Conservation (phyloP, 2,888 invertebrate genomes). For the Chymomyza amoena region DNA sequence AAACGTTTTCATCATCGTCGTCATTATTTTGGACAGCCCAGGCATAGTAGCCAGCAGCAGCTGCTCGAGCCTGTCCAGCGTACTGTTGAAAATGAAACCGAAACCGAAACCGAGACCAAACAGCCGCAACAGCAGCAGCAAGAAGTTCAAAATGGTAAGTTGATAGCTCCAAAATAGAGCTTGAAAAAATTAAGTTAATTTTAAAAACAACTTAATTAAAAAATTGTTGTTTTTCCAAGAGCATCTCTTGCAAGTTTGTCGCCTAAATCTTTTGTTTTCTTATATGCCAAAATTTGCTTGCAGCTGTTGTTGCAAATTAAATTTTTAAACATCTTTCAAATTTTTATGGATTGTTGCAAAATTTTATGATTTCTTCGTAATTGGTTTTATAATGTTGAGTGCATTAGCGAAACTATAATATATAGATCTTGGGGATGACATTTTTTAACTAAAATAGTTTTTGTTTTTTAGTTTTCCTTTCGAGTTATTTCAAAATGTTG, state of each 20-base stretch:
- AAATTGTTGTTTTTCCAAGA: background rate
- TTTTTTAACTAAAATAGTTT: no score
- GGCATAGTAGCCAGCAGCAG: constrained; percentile 37
- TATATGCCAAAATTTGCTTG: no score
- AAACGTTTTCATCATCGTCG: constrained; percentile 78
- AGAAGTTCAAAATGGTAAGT: constrained; percentile 66
- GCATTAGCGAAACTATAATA: no score
- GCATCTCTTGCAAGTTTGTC: constrained; percentile 30
- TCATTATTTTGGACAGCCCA: constrained; percentile 71
- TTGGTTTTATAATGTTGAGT: no score
- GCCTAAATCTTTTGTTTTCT: constrained; percentile 43
- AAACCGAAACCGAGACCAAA: constrained; percentile 22
- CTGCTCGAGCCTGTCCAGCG: background rate
- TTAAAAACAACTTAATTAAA: background rate
- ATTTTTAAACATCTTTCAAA: no score
- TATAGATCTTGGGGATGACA: no score
- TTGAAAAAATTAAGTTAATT: background rate
- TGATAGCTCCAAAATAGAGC: background rate
- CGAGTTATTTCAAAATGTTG: no score
- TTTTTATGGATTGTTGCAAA: no score
- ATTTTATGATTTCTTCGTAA: no score
- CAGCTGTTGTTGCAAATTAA: no score
- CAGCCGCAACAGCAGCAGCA: background rate
- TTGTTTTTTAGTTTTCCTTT: no score
- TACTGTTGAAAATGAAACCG: constrained; percentile 12